Base-by-base conservation (phyloP, 2,888 invertebrate species). In the Philonicus albiceps region DNA sequence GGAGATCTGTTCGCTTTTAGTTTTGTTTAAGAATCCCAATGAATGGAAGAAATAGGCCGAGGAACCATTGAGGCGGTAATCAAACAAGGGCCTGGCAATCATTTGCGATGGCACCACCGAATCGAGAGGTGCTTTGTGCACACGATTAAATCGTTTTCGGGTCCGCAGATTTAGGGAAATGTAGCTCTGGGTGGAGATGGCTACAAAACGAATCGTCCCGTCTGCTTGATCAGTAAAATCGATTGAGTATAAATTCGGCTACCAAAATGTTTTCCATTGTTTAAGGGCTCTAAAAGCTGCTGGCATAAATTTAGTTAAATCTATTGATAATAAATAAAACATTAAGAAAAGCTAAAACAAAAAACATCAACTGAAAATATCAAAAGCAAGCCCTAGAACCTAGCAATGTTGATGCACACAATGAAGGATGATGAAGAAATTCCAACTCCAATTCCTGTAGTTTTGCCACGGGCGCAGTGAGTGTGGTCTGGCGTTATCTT, bases 41-140 rank as follows among this genome's bases (percentile, higher is more conserved):
- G 31, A 80, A 43, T 43, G 27, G 49, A 80, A 80, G 43, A 80
- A 80, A 80, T 80, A 49, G 80, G 49, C 80, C 31, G 76, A 76
- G 40, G 19, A 76, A 40, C 40, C 37, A 76, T 76, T 40, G 40
- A 76, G 76, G 40, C 31, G 34, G 34, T 34, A 76, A 40, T 80
- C 31, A 27, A 80, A 80, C 80, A 80, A 80, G 49, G 43, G 64
- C 27, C 27, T 64, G 22, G 64, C 64, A 64, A 64, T 64, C 64
- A 64, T 64, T 64, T 64, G 27, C 22, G 64, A 27, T 64, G 3
- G 64, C 64, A 64, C 64, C 64, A 64, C 27, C 64, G 19, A 53
- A 64, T 64, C 64, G 64, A 64, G 64, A 3, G 64, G 0, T 8
- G 49, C 64, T 64, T 27, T 64, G 64, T 64, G 22, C 19, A n/a